Base-by-base conservation (phyloP, 2,888 invertebrate species). In the Drosophila prostipennis region DNA sequence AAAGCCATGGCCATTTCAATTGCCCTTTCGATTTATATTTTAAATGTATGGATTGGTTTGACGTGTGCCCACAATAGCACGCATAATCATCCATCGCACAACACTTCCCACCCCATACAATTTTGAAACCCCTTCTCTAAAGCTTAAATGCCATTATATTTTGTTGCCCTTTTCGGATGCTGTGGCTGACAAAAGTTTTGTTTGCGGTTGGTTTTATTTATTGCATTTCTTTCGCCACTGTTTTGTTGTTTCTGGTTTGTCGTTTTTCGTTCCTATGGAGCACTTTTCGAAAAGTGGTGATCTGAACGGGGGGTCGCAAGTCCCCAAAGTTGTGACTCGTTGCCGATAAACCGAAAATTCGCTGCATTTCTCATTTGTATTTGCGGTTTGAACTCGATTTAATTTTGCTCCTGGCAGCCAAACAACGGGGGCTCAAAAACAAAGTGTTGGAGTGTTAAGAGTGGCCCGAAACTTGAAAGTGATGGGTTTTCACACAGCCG, bases 371-470 rank as follows among this genome's bases (percentile, higher is more conserved):
- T 61, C 70, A 63, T 74, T 77, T 79, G 73, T 63, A 51, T 65
- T 78, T 86, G 80, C 65, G 86, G 83, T 75, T 69, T 55, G 69
- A 58, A 80, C 65, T 73, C 72, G 58, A 78, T 80, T 86, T 76
- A 77, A 76, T 83, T 82, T 70, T 72, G 36, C 57, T 75, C 59
- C 69, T 58, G 69, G 39, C 49, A 42, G 32, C 16, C 29, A 36
- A 40, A 57, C 34, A 46, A 16, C 13, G 32, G 11, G 32, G 11
- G 40, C 13, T 46, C 8, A 19, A 23, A 13, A 14, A 16, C 5
- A 5, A 34, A 7, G 11, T 2, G 14, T 11, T 29, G 26, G 7
- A 11, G 40, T 16, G 39, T 23, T n/a, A 11, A 10, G n/a, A 14
- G 14, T 19, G 13, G 19, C 13, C 19, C 6, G 14, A 4, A 29